These are phyloP conservation scores for Sphecodes monilicornis DNA, from an alignment of 2,888 invertebrate genomes.

Conservation along the genomic window DNA sequence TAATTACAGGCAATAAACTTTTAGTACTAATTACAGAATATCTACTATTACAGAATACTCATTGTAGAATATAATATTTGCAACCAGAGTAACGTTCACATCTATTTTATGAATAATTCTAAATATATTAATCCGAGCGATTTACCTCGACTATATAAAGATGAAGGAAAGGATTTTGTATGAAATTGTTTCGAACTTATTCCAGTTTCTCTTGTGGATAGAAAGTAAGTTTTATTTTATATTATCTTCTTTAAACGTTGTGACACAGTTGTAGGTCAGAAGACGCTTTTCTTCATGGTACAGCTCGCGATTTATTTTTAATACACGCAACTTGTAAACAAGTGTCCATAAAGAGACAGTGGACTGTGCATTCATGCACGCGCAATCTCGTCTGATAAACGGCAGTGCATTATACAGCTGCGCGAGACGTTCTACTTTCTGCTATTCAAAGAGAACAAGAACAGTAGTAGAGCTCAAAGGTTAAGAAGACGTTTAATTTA, in stretches of 20 bases:
- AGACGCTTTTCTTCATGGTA: slow-evolving; percentile 30
- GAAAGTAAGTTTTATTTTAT: not conserved
- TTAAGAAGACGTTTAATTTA: slow-evolving; percentile 20
- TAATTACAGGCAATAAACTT: not conserved
- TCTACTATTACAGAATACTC: not conserved
- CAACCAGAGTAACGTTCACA: not conserved
- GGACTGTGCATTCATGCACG: slow-evolving; percentile 1
- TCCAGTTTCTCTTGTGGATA: not conserved
- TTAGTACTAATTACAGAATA: not conserved
- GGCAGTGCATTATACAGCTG: not conserved
- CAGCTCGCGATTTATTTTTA: slow-evolving; percentile 52
- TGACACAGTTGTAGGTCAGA: slow-evolving; percentile 31
- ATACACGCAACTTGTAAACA: slow-evolving; percentile 52
- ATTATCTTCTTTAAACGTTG: slow-evolving; percentile 31
- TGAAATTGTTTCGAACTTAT: not conserved
- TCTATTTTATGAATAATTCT: not conserved
- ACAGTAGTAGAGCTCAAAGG: slow-evolving; percentile 22
- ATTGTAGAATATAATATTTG: not conserved
- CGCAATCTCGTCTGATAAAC: slow-evolving; percentile 15
- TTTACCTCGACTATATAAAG: not conserved
- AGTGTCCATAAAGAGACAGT: slow-evolving; percentile 39
- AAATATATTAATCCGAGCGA: not conserved
- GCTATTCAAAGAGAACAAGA: not conserved
- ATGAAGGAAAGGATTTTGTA: not conserved
- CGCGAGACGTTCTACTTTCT: not conserved